Conservation (phyloP, 1,140 invertebrate genomes). For the Dinoponera quadriceps region DNA sequence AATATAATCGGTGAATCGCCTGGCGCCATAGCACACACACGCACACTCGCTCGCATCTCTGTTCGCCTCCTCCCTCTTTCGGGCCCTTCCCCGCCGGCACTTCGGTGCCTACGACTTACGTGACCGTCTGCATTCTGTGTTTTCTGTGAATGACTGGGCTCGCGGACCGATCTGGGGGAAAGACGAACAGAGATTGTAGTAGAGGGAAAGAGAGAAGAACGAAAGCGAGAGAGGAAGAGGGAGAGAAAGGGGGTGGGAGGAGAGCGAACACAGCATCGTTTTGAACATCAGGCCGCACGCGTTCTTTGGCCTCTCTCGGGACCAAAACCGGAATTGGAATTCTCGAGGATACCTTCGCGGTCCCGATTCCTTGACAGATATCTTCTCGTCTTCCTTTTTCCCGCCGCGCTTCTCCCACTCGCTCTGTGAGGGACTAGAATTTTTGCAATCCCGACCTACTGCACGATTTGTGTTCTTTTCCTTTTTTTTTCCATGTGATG, state of each 20-base stretch:
- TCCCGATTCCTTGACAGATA: constrained; percentile 37
- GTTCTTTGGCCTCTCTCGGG: constrained; percentile 77
- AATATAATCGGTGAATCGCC: constrained; percentile 61
- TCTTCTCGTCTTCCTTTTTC: constrained; percentile 31
- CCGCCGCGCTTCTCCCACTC: constrained; percentile 5
- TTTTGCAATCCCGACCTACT: constrained; percentile 22
- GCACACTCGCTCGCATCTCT: constrained; percentile 22
- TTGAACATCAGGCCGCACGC: constrained; percentile 69
- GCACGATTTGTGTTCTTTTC: not conserved
- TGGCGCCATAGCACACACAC: constrained; percentile 69
- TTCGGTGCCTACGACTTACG: constrained; percentile 66
- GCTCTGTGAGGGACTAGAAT: constrained; percentile 28
- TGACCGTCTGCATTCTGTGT: constrained; percentile 77
- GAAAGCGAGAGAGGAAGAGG: constrained; percentile 52
- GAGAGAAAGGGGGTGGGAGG: constrained; percentile 47
- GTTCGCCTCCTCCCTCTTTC: not conserved
- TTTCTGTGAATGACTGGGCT: constrained; percentile 84
- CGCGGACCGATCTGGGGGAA: constrained; percentile 72
- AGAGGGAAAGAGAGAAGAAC: constrained; percentile 39
- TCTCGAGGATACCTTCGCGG: constrained; percentile 76
- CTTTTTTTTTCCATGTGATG: not conserved
- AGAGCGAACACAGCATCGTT: constrained; percentile 44
- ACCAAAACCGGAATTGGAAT: constrained; percentile 82
- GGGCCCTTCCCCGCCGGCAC: constrained; percentile 39
- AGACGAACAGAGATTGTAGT: constrained; percentile 22